Evolutionary conservation across 2,888 invertebrate genomes (phyloP).

Genomic region (Mythimna loreyi): DNA sequence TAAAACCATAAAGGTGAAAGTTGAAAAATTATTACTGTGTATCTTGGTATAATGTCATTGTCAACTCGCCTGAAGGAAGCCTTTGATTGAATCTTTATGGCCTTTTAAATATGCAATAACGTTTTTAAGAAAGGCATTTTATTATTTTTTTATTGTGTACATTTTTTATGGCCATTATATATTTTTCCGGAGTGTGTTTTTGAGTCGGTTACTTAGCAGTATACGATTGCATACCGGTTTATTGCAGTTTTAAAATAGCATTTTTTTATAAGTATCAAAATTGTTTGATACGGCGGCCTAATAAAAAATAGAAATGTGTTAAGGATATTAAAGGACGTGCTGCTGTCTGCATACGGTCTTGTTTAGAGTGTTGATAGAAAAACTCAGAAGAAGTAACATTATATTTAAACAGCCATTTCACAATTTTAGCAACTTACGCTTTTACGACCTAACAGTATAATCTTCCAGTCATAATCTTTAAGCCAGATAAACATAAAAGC

Average conservation of each 20-base stretch:
- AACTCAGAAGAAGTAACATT: no score
- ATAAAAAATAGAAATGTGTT: background rate
- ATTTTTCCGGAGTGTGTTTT: slow-evolving; percentile 13
- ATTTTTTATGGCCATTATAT: background rate
- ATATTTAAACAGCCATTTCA: background rate
- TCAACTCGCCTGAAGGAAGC: background rate
- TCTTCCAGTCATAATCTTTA: slow-evolving; percentile 6
- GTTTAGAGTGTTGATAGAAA: background rate
- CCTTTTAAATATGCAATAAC: slow-evolving; percentile 5
- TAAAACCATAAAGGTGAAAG: background rate
- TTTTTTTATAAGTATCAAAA: slow-evolving; percentile 12
- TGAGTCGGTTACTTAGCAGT: background rate
- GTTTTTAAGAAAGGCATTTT: background rate
- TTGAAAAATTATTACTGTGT: background rate
- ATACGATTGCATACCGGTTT: slow-evolving; percentile 5
- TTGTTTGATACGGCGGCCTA: background rate
- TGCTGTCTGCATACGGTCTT: no score
- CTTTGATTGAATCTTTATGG: slow-evolving; percentile 15
- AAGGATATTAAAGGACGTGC: no score
- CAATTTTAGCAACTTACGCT: slow-evolving; percentile 6
- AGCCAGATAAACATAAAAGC: slow-evolving; percentile 19
- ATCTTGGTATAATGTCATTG: slow-evolving; percentile 10
- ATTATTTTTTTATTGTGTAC: background rate
- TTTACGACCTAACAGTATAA: slow-evolving; percentile 7
- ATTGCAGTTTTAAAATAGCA: slow-evolving; percentile 5